Evolutionary conservation across 2,113 vertebrate genomes (phyloP).

Genomic region (Trogon melanurus): DNA sequence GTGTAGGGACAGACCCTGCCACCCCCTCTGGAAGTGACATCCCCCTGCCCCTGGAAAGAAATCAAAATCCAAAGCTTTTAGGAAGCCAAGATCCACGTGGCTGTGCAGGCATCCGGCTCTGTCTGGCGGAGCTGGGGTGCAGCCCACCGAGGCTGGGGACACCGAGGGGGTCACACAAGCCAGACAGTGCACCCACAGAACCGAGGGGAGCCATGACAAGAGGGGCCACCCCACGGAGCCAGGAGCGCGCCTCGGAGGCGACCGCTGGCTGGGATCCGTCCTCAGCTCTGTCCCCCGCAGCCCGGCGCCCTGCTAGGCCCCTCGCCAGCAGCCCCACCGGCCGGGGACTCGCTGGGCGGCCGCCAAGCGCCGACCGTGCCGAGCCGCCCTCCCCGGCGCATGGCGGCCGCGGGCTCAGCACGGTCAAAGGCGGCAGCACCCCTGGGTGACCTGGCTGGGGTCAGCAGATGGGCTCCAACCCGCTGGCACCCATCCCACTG

Average conservation of each 20-base stretch:
- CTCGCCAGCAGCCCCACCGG: not conserved
- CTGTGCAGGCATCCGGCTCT: not conserved
- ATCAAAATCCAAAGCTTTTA: not conserved
- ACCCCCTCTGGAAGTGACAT: not conserved
- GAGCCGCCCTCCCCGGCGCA: not conserved
- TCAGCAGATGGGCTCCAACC: accelerated
- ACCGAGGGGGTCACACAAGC: accelerated
- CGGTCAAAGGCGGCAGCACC: not conserved
- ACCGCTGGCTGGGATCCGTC: not conserved
- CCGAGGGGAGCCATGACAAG: not conserved
- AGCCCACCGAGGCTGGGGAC: not conserved
- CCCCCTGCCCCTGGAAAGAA: not conserved
- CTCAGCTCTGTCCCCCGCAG: not conserved
- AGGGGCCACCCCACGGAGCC: not conserved
- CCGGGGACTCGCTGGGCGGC: not conserved
- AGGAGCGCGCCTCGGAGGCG: not conserved
- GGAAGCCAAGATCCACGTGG: not conserved
- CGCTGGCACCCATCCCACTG: not conserved
- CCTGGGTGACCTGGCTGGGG: not conserved
- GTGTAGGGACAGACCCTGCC: accelerated
- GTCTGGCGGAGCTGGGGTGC: accelerated
- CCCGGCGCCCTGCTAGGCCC: not conserved
- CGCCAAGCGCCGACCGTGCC: not conserved
- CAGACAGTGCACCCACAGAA: not conserved
- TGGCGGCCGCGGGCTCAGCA: not conserved